Conservation (phyloP, 1,140 invertebrate genomes). For the Melipona quadrifasciata region DNA sequence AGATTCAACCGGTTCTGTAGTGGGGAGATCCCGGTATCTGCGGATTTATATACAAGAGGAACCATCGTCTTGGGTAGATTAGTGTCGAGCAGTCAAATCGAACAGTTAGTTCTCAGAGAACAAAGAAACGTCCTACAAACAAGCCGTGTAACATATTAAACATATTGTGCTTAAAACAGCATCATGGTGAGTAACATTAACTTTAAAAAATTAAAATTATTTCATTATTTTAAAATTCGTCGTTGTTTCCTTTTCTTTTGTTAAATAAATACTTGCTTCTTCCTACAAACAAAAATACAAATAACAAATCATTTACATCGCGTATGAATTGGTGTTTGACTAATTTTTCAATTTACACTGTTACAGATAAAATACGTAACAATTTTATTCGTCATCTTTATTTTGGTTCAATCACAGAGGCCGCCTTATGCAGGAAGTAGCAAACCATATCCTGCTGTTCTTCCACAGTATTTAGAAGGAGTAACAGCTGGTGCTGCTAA, state of each 20-base stretch:
- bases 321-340: background rate
- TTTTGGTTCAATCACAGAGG: slow-evolving; percentile 58
- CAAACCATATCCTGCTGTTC: slow-evolving; percentile 54
- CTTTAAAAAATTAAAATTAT: background rate
- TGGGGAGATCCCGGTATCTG: slow-evolving; percentile 46
- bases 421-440: slow-evolving; percentile 64
- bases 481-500: background rate
- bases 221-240: background rate
- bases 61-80: slow-evolving; percentile 32
- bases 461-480: slow-evolving; percentile 60
- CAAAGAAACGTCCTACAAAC: background rate
- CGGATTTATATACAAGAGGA: slow-evolving; percentile 61
- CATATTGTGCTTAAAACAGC: background rate
- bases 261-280: background rate
- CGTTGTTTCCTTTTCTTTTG: background rate
- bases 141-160: too few species aligned
- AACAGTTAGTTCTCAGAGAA: background rate
- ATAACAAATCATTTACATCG: too few species aligned
- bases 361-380: slow-evolving; percentile 59
- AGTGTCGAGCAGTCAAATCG: slow-evolving; percentile 25
- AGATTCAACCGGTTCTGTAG: slow-evolving; percentile 37
- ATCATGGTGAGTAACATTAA: slow-evolving; percentile 28
- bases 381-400: slow-evolving; percentile 47
- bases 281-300: too few species aligned
- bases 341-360: slow-evolving; percentile 2